phyloP scores from a whole-genome alignment of 2,888 invertebrate genomes.

The Tyria jacobaeae region DNA sequence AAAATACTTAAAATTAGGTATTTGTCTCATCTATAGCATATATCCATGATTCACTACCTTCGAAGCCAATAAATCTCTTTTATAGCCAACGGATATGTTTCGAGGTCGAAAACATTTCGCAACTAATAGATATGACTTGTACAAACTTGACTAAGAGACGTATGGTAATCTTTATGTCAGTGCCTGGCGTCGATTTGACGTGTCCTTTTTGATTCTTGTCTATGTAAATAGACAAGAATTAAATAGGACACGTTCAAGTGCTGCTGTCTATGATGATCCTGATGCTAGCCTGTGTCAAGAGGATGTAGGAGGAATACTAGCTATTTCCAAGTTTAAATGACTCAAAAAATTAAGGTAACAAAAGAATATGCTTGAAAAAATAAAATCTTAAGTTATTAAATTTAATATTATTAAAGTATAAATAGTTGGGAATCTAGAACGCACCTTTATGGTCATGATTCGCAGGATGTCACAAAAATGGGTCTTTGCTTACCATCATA shows the following conservation, averaged over 20 bases:
- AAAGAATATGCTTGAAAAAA: not conserved
- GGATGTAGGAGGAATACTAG: too few species aligned
- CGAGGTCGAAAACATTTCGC: conserved; percentile 28
- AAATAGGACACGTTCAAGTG: too few species aligned
- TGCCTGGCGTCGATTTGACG: too few species aligned
- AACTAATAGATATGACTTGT: conserved; percentile 39
- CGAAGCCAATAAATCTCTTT: conserved; percentile 21
- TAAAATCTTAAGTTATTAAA: not conserved
- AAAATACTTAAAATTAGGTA: conserved; percentile 13
- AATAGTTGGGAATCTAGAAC: conserved; percentile 37
- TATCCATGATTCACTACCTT: conserved; percentile 28
- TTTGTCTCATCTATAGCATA: conserved; percentile 3
- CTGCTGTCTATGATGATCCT: not conserved
- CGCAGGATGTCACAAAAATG: conserved; percentile 26
- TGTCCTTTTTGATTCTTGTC: not conserved
- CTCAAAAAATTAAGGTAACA: not conserved
- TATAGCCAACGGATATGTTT: conserved; percentile 24
- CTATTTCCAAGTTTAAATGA: not conserved
- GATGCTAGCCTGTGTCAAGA: not conserved
- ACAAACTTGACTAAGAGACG: conserved; percentile 27
- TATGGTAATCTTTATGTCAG: not conserved
- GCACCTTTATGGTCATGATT: conserved; percentile 34
- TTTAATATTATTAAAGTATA: too few species aligned
- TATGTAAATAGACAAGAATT: too few species aligned
- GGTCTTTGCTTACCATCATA: conserved; percentile 34